These are phyloP conservation scores for Graphium colonna DNA, from an alignment of 2,888 invertebrate species.

Conservation along the genomic window DNA sequence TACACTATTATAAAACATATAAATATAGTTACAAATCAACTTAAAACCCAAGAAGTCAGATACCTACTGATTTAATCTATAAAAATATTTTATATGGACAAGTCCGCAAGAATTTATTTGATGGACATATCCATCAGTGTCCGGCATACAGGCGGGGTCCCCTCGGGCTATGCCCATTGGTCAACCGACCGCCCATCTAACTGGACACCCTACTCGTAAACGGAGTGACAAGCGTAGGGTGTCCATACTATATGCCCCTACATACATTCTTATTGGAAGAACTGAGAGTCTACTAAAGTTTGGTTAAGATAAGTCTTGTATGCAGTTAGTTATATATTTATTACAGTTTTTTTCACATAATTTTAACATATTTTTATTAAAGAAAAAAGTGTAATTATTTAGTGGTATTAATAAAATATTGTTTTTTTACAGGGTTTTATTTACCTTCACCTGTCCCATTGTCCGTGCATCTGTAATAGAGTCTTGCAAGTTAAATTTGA, in stretches of 20 bases:
- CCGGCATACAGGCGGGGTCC: slow-evolving; percentile 48
- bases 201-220: not conserved
- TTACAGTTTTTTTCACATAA: not conserved
- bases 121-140: slow-evolving; percentile 42
- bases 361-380: not conserved
- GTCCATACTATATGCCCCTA: slow-evolving; percentile 3
- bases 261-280: slow-evolving; percentile 12
- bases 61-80: too few relatives aligned
- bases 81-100: too few relatives aligned
- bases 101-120: too few relatives aligned
- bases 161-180: slow-evolving; percentile 50
- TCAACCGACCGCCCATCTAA: slow-evolving; percentile 34
- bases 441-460: too few relatives aligned
- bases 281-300: not conserved
- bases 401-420: not conserved
- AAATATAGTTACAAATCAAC: too few relatives aligned
- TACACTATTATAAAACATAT: too few relatives aligned
- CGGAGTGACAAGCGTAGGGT: slow-evolving; percentile 2
- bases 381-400: not conserved
- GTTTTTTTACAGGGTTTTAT: too few relatives aligned
- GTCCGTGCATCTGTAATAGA: too few relatives aligned
- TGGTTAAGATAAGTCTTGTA: not conserved
- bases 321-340: not conserved
- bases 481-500: too few relatives aligned
- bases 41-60: too few relatives aligned